These are phyloP conservation scores for Melinaea marsaeus DNA, from an alignment of 2,888 invertebrate genomes.

Conservation along the genomic window DNA sequence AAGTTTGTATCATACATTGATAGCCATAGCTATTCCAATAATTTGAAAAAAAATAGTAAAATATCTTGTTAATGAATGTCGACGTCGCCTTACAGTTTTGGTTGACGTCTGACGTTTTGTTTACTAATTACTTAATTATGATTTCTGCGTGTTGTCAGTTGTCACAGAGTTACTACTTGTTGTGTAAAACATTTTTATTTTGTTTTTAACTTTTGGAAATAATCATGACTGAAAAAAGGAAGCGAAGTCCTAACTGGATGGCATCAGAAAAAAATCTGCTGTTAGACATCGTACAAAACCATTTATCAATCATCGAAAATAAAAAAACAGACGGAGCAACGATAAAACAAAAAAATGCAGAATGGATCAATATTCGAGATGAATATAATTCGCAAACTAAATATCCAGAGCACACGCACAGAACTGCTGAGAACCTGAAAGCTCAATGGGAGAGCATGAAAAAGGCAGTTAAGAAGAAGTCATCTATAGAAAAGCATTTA, in stretches of 20 bases:
- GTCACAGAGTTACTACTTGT: too few species aligned
- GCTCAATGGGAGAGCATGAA: constrained; percentile 8
- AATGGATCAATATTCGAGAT: not conserved
- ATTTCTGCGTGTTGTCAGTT: too few species aligned
- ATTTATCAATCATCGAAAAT: not conserved
- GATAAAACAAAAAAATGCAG: not conserved
- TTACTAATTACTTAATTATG: too few species aligned
- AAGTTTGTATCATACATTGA: too few species aligned
- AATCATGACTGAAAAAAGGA: too few species aligned
- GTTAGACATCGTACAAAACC: not conserved
- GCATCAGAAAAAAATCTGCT: not conserved
- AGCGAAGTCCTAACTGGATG: not conserved
- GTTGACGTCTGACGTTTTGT: too few species aligned
- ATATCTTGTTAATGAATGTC: too few species aligned
- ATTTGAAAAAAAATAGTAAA: too few species aligned
- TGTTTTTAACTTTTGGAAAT: too few species aligned
- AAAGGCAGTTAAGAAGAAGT: not conserved
- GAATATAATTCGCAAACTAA: constrained; percentile 5
- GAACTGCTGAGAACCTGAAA: constrained; percentile 6
- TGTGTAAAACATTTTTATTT: too few species aligned
- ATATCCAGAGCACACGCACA: not conserved
- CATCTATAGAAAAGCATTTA: not conserved
- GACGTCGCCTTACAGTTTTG: too few species aligned
- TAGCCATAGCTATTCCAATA: too few species aligned
- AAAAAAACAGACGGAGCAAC: constrained; percentile 7